Evolutionary conservation across 2,797 vertebrate genomes (phyloP).

Genomic region (Epinephelus awoara): DNA sequence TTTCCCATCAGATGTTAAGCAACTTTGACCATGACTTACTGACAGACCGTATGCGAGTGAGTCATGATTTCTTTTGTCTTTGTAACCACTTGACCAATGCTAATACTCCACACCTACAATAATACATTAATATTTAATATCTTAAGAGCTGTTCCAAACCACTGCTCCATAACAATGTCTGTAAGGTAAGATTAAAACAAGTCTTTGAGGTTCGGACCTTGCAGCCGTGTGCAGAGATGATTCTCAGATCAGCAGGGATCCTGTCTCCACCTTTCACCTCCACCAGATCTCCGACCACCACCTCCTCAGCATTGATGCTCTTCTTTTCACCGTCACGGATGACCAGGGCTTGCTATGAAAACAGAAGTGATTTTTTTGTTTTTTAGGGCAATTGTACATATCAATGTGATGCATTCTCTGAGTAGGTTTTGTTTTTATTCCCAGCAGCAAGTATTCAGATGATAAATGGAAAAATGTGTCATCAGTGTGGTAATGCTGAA

Average conservation of each 20-base stretch:
- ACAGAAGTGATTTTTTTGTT: not conserved
- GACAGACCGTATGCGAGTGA: no score
- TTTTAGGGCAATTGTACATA: no score
- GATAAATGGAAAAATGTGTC: not conserved
- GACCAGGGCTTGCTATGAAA: conserved; percentile 94
- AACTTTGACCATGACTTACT: not conserved
- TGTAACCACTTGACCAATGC: not conserved
- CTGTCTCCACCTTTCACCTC: conserved; percentile 98
- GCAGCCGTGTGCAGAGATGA: conserved; percentile 94
- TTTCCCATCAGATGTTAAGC: not conserved
- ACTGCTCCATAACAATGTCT: not conserved
- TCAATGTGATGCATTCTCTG: not conserved
- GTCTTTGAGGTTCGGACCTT: conserved; percentile 84
- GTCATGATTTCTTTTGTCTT: not conserved
- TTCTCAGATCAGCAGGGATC: conserved; percentile 94
- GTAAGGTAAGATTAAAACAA: not conserved
- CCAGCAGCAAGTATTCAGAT: not conserved
- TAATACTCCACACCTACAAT: not conserved
- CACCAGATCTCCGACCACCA: conserved; percentile 94
- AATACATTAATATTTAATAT: not conserved
- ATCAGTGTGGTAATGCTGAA: not conserved
- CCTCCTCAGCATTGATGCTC: conserved; percentile 93
- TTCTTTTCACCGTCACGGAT: conserved; percentile 94
- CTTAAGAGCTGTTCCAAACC: not conserved
- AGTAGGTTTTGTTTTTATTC: not conserved